Percentiles rank a stretch among this genome's conserved stretches.
These are phyloP conservation scores for Gnathonemus echidnorhynchus DNA, from an alignment of 2,113 vertebrate genomes.

Conservation along the genomic window DNA sequence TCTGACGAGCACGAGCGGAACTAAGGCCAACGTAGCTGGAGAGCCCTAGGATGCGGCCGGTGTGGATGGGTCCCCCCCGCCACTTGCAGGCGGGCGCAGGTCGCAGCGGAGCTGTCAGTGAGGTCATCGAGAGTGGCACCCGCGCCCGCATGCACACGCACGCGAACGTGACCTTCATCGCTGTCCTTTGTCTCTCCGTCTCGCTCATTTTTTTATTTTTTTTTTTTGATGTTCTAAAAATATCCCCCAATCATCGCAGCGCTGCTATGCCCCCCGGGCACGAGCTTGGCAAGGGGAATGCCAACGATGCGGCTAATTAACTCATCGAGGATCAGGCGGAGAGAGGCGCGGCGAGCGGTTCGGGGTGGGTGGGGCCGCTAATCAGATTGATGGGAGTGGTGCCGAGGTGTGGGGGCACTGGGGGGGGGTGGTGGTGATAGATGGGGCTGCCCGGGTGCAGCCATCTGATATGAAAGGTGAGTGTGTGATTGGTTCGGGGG, in stretches of 20 bases:
- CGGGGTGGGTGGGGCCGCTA: constrained; percentile 29
- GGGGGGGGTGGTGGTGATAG: constrained; percentile 43
- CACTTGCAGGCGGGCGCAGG: not conserved
- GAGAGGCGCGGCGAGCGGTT: not conserved
- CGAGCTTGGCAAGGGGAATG: constrained; percentile 43
- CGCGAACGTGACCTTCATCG: constrained; percentile 55
- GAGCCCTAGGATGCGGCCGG: not conserved
- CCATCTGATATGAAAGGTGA: constrained; percentile 54
- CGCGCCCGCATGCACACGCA: constrained; percentile 17
- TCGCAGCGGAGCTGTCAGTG: not conserved
- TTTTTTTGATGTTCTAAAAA: constrained; percentile 61
- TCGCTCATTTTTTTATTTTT: constrained; percentile 25
- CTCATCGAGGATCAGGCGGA: constrained; percentile 49
- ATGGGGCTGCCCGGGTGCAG: constrained; percentile 42
- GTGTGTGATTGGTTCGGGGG: constrained; percentile 50
- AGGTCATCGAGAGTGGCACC: not conserved
- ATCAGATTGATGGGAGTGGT: constrained; percentile 49
- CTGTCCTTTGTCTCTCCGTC: constrained; percentile 25
- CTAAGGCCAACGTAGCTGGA: not conserved
- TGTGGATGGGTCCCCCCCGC: not conserved
- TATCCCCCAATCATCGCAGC: constrained; percentile 45
- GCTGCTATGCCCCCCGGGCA: constrained; percentile 48
- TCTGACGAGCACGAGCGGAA: not conserved
- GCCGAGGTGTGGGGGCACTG: constrained; percentile 30
- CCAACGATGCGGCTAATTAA: constrained; percentile 64